These are phyloP conservation scores for Leucophora obtusa DNA, from an alignment of 2,888 invertebrate species.

Conservation along the genomic window DNA sequence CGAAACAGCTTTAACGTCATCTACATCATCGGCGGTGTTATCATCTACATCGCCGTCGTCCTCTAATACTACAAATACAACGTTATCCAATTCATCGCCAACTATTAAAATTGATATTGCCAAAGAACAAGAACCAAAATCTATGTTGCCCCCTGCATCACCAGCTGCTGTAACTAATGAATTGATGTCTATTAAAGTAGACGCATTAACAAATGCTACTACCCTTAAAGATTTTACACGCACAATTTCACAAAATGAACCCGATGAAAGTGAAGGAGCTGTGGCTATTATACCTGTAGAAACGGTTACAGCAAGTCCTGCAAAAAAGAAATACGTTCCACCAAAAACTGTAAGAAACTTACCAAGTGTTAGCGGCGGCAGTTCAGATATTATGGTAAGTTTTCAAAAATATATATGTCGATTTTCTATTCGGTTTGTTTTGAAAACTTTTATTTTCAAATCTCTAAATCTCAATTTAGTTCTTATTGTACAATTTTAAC, in stretches of 20 bases:
- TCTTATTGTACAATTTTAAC: too few species aligned
- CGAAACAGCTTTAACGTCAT: conserved; percentile 73
- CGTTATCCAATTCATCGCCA: conserved; percentile 47
- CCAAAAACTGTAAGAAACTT: conserved; percentile 55
- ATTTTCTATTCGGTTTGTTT: background rate
- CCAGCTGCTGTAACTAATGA: conserved; percentile 38
- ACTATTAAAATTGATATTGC: conserved; percentile 45
- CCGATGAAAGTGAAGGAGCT: conserved; percentile 67
- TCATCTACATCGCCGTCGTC: background rate
- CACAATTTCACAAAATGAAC: conserved; percentile 74
- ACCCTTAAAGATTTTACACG: conserved; percentile 72
- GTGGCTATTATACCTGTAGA: conserved; percentile 47
- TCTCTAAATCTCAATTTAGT: background rate
- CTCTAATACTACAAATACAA: conserved; percentile 31
- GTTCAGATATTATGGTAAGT: conserved; percentile 73
- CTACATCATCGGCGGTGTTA: conserved; percentile 18
- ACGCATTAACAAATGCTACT: conserved; percentile 61
- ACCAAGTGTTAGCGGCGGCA: conserved; percentile 67
- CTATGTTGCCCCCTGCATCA: conserved; percentile 59
- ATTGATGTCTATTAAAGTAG: conserved; percentile 49
- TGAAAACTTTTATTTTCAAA: background rate
- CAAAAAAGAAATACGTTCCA: conserved; percentile 73
- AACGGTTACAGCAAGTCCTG: conserved; percentile 56
- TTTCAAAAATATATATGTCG: background rate
- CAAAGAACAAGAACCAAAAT: conserved; percentile 47